Conservation (phyloP, 2,113 vertebrate genomes). For the Nibea albiflora region DNA sequence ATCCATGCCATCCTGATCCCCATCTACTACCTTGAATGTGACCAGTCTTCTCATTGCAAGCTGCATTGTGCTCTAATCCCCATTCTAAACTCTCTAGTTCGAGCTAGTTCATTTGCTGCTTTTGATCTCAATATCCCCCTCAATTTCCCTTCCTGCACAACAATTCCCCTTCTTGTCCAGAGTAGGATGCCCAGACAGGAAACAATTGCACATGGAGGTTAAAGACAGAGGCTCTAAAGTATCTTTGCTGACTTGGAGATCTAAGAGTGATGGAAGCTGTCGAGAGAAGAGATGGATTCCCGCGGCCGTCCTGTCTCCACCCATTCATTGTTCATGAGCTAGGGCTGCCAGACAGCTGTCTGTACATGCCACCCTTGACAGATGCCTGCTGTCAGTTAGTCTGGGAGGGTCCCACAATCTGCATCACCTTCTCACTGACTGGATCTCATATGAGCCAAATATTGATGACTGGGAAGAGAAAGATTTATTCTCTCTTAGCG, state of each 20-base stretch:
- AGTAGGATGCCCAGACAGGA: conserved; percentile 29
- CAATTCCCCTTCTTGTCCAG: conserved; percentile 21
- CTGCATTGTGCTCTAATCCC: conserved; percentile 5
- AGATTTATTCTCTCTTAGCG: conserved; percentile 24
- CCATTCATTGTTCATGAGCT: conserved; percentile 75
- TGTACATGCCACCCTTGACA: conserved; percentile 74
- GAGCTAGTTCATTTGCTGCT: conserved; percentile 34
- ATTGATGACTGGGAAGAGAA: neutral
- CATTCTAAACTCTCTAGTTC: conserved; percentile 8
- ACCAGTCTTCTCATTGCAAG: conserved; percentile 2
- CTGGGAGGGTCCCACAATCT: conserved; percentile 49
- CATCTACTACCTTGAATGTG: conserved; percentile 39
- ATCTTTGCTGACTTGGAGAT: conserved; percentile 49
- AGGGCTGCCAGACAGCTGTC: conserved; percentile 72
- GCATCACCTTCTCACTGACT: conserved; percentile 25
- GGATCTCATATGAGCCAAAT: conserved; percentile 41
- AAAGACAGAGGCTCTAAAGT: conserved; percentile 42
- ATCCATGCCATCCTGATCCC: conserved; percentile 31
- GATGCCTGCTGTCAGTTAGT: conserved; percentile 73
- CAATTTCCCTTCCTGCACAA: neutral
- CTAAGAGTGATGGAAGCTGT: conserved; percentile 70
- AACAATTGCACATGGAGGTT: conserved; percentile 44
- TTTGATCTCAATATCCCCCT: conserved; percentile 35
- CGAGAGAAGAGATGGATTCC: conserved; percentile 71
- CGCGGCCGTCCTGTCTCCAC: conserved; percentile 57